Base-by-base conservation (phyloP, 2,797 vertebrate species). In the Distichodus sexfasciatus region DNA sequence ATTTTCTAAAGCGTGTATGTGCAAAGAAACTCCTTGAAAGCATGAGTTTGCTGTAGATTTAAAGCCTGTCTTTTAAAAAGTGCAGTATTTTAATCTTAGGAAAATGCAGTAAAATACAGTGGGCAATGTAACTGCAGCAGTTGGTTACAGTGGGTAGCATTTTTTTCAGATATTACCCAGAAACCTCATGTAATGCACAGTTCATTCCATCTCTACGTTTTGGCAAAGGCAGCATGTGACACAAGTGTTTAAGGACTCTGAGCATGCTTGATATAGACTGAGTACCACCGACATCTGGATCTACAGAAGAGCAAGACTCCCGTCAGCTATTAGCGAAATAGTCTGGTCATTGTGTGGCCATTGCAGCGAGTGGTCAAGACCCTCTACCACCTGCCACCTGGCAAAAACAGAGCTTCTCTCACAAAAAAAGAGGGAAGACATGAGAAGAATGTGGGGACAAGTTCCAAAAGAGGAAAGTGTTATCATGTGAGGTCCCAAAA, bases 291-390 rank as follows among this genome's bases (percentile, higher is more conserved):
- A 41, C 69, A 72, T 68, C 59, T 72, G 74, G 59, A 72, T 69
- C 38, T 51, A 44, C 59, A 64, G 43, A 40, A 59, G 65, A 72
- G 36, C 58, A 59, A 71, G 46, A 29, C 51, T 72, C 65, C 51
- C 66, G 57, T 47, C 65, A 69, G 58, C 65, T 68, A 72, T 72
- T 76, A 76, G 53, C 43, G 23, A 65, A 59, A 65, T 53, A 69
- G 59, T 58, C 48, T 50, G 35, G 47, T 26, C 50, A 74, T 64
- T 69, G 65, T 59, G 47, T 63, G 66, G 33, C 26, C 74, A 68
- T 72, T 76, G 59, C 17, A 44, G 26, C 40, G 59, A 64, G 60
- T 61, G 43, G 59, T 69, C 48, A 76, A 48, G 51, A 46, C 46
- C 36, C 43, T 41, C 51, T 29, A 38, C 60, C 65, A 76, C 75